Percentiles rank a stretch among this genome's conserved stretches.
Evolutionary conservation across 2,113 vertebrate species (phyloP).

Genomic region (Chaetura pelagica): DNA sequence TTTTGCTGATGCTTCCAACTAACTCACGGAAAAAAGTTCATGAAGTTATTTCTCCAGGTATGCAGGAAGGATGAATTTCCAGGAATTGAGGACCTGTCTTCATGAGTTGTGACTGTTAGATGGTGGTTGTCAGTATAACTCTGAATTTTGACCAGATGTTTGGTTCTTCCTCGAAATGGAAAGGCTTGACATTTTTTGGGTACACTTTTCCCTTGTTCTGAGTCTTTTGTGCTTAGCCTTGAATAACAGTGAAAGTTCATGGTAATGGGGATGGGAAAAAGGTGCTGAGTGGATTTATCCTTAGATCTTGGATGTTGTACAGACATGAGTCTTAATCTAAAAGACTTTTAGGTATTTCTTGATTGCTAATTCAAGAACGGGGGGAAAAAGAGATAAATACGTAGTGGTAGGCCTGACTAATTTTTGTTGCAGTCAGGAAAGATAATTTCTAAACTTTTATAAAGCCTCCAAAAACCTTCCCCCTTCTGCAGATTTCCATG

Average conservation of each 20-base stretch:
- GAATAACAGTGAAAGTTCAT: neutral
- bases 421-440: neutral
- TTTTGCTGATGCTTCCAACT: neutral
- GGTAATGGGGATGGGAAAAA: neutral
- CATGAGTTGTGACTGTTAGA: neutral
- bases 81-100: neutral
- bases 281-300: neutral
- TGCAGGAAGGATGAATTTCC: neutral
- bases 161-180: neutral
- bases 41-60: neutral
- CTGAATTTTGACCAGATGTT: neutral
- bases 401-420: fast-evolving
- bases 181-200: neutral
- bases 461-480: neutral
- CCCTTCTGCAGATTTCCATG: neutral
- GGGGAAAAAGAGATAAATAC: neutral
- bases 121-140: neutral
- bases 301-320: neutral
- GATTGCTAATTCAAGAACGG: neutral
- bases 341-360: neutral
- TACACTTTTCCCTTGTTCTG: fast-evolving
- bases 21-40: neutral
- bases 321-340: neutral
- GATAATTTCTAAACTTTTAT: neutral
- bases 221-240: neutral